Percentiles rank a stretch among this genome's conserved stretches.
These are phyloP conservation scores for Catharus bicknelli DNA, from an alignment of 2,113 vertebrate species.

Conservation along the genomic window DNA sequence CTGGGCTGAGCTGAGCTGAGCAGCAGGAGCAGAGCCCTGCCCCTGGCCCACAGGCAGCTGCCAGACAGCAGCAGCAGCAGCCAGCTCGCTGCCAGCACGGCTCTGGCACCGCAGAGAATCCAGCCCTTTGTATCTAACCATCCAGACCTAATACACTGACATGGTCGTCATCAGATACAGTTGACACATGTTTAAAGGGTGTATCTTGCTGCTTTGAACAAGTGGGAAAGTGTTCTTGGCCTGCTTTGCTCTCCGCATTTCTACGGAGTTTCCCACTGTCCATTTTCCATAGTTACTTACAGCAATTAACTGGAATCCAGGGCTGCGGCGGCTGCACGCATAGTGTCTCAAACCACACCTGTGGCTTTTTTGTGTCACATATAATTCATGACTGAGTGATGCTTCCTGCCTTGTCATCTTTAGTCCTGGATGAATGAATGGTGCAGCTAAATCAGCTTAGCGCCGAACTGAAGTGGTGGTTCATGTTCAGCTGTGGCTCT, in stretches of 20 bases:
- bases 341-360: slow-evolving; percentile 41
- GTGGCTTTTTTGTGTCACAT: slow-evolving; percentile 58
- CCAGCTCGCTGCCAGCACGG: slow-evolving; percentile 1
- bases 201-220: slow-evolving; percentile 34
- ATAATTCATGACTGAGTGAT: slow-evolving; percentile 63
- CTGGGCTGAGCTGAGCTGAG: not conserved
- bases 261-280: slow-evolving; percentile 51
- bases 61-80: not conserved
- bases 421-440: slow-evolving; percentile 41
- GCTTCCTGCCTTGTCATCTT: slow-evolving; percentile 58
- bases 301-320: slow-evolving; percentile 40
- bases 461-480: not conserved
- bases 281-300: slow-evolving; percentile 44
- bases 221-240: slow-evolving; percentile 51
- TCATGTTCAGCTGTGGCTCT: not conserved
- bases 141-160: slow-evolving; percentile 56
- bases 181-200: slow-evolving; percentile 42
- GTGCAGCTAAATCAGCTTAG: slow-evolving; percentile 41
- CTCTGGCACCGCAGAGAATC: slow-evolving; percentile 41
- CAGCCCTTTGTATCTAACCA: slow-evolving; percentile 50
- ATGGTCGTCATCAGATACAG: slow-evolving; percentile 61
- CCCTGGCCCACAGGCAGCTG: not conserved
- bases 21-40: not conserved
- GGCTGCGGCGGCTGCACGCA: slow-evolving; percentile 15
- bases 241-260: not conserved